Conservation (phyloP, 2,888 invertebrate genomes). For the Anaspis maculata region DNA sequence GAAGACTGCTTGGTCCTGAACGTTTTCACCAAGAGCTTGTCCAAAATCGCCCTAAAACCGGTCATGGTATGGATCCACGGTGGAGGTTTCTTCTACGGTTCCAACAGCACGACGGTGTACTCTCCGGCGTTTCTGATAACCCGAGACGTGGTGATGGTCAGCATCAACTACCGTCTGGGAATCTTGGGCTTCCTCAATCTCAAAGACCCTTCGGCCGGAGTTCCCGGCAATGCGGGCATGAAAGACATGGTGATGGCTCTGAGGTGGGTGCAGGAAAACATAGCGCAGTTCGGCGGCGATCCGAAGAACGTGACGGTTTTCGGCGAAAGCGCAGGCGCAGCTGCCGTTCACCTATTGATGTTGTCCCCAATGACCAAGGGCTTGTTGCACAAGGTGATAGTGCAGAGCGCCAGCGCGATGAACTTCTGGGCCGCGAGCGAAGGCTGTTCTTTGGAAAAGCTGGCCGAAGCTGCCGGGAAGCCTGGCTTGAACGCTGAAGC, state of each 20-base stretch:
- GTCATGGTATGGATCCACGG: conserved; percentile 43
- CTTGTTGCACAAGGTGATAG: neutral
- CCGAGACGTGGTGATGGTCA: conserved; percentile 29
- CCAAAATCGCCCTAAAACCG: conserved; percentile 17
- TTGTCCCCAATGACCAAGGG: conserved; percentile 43
- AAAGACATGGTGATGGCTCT: conserved; percentile 47
- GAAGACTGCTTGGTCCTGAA: conserved; percentile 19
- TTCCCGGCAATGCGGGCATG: conserved; percentile 48
- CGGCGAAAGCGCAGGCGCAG: conserved; percentile 48
- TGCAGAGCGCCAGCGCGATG: neutral
- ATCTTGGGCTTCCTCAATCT: conserved; percentile 44
- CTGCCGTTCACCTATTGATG: conserved; percentile 44
- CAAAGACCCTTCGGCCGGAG: conserved; percentile 41
- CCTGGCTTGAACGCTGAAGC: no score
- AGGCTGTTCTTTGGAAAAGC: no score
- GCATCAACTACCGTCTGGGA: conserved; percentile 32
- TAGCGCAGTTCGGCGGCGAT: conserved; percentile 45
- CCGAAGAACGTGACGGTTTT: conserved; percentile 47
- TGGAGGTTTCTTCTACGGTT: conserved; percentile 39
- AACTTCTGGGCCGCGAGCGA: neutral
- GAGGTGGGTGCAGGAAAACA: conserved; percentile 46
- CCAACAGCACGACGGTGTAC: conserved; percentile 22
- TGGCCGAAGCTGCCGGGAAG: no score
- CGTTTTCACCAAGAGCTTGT: conserved; percentile 12
- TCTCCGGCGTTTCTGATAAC: conserved; percentile 28